A percentile compares a stretch with the other conserved stretches of the same genome.
Evolutionary conservation across 2,888 invertebrate species (phyloP).

Genomic region (Automeris io): DNA sequence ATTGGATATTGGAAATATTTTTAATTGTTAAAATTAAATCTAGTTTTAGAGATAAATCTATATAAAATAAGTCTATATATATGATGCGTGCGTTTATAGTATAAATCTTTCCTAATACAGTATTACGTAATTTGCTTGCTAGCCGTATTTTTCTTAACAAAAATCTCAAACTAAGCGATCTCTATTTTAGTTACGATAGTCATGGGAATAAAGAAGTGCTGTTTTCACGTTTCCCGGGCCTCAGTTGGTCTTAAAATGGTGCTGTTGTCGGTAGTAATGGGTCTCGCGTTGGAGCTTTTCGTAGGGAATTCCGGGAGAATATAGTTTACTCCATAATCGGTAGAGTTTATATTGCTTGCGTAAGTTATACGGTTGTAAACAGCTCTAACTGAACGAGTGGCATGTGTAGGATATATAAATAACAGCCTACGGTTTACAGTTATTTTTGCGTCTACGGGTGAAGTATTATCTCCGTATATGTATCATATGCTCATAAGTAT

Average conservation of each 20-base stretch:
- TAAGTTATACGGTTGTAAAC: background rate
- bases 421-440: no score
- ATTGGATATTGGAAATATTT: no score
- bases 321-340: background rate
- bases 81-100: no score
- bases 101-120: no score
- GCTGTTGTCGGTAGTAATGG: constrained; percentile 1
- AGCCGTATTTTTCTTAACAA: background rate
- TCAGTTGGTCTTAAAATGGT: background rate
- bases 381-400: no score
- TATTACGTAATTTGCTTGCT: background rate
- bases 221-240: background rate
- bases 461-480: no score
- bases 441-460: no score
- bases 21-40: no score
- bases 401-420: no score
- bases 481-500: no score
- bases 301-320: background rate
- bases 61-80: no score
- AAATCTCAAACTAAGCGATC: constrained; percentile 1
- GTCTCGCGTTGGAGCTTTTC: background rate
- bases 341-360: background rate
- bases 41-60: no score
- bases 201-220: constrained; percentile 1
- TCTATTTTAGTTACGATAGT: background rate